phyloP scores from a whole-genome alignment of 1,140 invertebrate species.

The Drosophila santomea region DNA sequence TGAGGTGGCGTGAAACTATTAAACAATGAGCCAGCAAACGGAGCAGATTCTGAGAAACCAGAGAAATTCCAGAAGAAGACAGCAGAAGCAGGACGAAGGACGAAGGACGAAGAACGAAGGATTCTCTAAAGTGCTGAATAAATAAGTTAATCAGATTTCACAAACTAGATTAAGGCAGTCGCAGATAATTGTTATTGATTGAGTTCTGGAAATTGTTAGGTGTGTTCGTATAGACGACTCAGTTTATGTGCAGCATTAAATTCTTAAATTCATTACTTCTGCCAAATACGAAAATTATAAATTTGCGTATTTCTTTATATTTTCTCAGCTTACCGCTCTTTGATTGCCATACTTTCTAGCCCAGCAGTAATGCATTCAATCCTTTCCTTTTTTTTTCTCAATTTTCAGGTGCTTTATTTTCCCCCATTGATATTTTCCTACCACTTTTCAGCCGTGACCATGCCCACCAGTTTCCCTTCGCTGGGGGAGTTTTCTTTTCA shows the following conservation, averaged over 20 bases:
- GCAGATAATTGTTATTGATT: constrained; percentile 23
- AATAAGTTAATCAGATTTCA: constrained; percentile 46
- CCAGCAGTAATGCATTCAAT: background rate
- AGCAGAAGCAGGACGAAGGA: background rate
- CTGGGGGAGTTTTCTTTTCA: constrained; percentile 47
- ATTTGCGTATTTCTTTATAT: too few relatives aligned
- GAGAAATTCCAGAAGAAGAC: background rate
- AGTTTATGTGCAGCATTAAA: too few relatives aligned
- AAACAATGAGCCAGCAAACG: constrained; percentile 37
- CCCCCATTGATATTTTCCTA: constrained; percentile 20
- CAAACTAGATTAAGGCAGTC: constrained; percentile 4
- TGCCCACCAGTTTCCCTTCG: constrained; percentile 1
- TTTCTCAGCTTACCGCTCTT: background rate
- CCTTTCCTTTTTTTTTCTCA: background rate
- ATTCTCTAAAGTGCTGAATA: constrained; percentile 13
- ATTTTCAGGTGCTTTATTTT: constrained; percentile 4
- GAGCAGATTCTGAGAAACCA: background rate
- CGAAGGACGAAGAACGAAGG: background rate
- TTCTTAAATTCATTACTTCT: too few relatives aligned
- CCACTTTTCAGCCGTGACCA: constrained; percentile 3
- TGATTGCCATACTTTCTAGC: background rate
- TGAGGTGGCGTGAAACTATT: constrained; percentile 57
- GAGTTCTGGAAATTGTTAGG: background rate
- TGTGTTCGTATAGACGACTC: background rate
- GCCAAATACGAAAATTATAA: too few relatives aligned